Conservation (phyloP, 2,113 vertebrate genomes). For the Eptesicus fuscus region DNA sequence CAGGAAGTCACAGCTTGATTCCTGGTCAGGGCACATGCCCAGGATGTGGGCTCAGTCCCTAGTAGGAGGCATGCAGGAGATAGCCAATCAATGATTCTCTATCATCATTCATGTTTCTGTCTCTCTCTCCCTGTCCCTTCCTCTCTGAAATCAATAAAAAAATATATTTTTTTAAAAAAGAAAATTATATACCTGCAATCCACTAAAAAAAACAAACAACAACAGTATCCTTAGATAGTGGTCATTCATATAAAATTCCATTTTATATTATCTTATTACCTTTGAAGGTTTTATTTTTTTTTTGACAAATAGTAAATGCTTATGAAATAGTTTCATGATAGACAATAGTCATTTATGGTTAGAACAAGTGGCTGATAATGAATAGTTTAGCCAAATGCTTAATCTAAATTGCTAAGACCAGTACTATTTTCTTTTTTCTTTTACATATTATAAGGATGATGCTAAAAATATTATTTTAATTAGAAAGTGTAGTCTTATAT, state of each 20-base stretch:
- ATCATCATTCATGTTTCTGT: no score
- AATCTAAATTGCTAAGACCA: not conserved
- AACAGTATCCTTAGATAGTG: not conserved
- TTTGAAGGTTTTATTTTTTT: not conserved
- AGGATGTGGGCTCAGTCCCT: no score
- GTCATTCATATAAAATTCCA: not conserved
- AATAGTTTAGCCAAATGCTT: not conserved
- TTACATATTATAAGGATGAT: not conserved
- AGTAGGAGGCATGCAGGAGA: no score
- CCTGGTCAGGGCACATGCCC: no score
- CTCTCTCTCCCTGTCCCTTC: no score
- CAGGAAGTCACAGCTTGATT: no score
- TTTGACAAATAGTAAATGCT: not conserved
- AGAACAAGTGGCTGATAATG: not conserved
- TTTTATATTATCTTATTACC: not conserved
- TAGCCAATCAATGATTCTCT: no score
- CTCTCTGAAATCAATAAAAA: no score
- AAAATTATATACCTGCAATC: no score
- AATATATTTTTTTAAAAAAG: not conserved
- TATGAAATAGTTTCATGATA: not conserved
- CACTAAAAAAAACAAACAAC: not conserved
- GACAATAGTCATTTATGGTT: not conserved
- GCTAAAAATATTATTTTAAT: constrained; percentile 5
- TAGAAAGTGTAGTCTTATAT: not conserved
- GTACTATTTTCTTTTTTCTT: not conserved